Conservation (phyloP, 2,797 vertebrate genomes). For the Alectoris magna region DNA sequence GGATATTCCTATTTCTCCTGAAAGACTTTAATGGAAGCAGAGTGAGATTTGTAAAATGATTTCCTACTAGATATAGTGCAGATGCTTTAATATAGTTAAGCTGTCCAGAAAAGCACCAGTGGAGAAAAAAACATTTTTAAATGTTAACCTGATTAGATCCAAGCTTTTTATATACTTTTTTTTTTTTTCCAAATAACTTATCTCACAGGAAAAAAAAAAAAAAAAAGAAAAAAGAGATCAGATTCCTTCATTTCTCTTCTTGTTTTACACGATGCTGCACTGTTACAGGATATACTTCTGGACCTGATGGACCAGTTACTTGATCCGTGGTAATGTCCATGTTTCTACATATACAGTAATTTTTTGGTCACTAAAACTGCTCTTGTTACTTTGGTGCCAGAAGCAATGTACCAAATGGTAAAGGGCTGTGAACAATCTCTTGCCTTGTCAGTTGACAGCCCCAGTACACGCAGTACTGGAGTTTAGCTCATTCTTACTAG, state of each 20-base stretch:
- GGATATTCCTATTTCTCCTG: accelerated
- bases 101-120: not conserved
- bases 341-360: not conserved
- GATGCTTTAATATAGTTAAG: not conserved
- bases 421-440: not conserved
- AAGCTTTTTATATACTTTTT: not conserved
- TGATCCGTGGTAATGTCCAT: not conserved
- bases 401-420: not conserved
- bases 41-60: not conserved
- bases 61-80: accelerated
- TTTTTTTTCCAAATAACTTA: not conserved
- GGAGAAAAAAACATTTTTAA: not conserved
- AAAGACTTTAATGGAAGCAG: not conserved
- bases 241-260: not conserved
- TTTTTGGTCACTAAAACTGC: not conserved
- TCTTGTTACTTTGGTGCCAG: not conserved
- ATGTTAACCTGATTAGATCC: not conserved
- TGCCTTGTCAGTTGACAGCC: not conserved
- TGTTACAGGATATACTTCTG: not conserved
- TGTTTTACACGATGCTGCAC: not conserved
- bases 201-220: not conserved
- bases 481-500: not conserved
- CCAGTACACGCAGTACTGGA: not conserved
- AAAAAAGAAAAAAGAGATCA: not conserved
- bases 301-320: not conserved